Percentiles rank a stretch among this genome's conserved stretches.
These are phyloP conservation scores for Littorina saxatilis DNA, from an alignment of 1,140 invertebrate genomes.

Conservation along the genomic window DNA sequence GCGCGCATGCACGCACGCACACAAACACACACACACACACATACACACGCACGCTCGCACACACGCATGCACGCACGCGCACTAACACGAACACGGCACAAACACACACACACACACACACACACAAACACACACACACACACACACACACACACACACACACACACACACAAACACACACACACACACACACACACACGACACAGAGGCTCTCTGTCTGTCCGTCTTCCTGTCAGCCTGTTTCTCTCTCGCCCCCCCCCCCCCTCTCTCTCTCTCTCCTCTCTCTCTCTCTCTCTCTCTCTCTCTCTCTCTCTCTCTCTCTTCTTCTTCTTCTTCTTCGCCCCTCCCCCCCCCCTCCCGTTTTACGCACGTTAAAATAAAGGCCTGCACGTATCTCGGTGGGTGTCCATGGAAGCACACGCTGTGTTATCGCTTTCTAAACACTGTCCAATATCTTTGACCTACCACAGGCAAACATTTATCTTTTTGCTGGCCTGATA, in stretches of 20 bases:
- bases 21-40: background rate
- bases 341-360: no score
- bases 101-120: background rate
- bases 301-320: no score
- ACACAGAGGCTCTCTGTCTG: background rate
- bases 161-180: background rate
- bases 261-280: no score
- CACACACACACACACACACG: background rate
- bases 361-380: no score
- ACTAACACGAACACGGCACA: background rate
- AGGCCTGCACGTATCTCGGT: no score
- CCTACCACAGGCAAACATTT: no score
- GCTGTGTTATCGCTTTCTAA: no score
- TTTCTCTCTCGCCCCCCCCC: conserved; percentile 17
- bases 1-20: background rate
- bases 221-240: background rate
- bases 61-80: background rate
- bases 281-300: no score
- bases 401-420: no score
- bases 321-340: no score
- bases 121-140: background rate
- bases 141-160: background rate
- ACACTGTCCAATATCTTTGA: no score
- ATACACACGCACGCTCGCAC: conserved; percentile 9
- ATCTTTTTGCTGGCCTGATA: no score